Percentiles rank a stretch among this genome's conserved stretches.
Conservation (phyloP, 2,888 invertebrate genomes). For the Neria commutata region DNA sequence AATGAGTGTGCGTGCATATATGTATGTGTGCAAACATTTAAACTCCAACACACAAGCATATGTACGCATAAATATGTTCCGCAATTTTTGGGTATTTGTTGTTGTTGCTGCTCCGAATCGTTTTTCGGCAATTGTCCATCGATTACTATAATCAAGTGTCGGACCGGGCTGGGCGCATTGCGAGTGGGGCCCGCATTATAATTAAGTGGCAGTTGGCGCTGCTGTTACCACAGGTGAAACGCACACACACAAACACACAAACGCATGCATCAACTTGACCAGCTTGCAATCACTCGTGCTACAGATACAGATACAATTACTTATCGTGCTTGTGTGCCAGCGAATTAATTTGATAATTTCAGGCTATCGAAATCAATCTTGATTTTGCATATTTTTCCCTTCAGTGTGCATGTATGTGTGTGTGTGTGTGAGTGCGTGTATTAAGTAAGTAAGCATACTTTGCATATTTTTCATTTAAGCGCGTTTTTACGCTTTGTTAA, state of each 20-base stretch:
- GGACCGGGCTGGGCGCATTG: too few relatives aligned
- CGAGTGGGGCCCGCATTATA: not conserved
- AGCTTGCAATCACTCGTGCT: not conserved
- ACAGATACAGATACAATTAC: not conserved
- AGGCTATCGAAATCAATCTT: slow-evolving; percentile 1
- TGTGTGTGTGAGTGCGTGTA: not conserved
- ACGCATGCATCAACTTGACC: too few relatives aligned
- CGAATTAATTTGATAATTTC: slow-evolving; percentile 7
- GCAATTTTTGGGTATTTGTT: not conserved
- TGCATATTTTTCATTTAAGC: too few relatives aligned
- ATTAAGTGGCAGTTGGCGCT: not conserved
- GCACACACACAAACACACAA: too few relatives aligned
- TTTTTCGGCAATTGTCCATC: not conserved
- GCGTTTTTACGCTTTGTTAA: too few relatives aligned
- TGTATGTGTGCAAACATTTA: too few relatives aligned
- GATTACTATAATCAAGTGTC: slow-evolving; percentile 8
- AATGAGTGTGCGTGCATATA: too few relatives aligned
- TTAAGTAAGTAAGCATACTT: too few relatives aligned
- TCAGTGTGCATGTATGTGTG: not conserved
- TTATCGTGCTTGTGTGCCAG: too few relatives aligned
- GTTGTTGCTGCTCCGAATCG: not conserved
- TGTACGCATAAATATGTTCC: too few relatives aligned
- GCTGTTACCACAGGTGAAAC: not conserved
- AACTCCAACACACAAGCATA: too few relatives aligned
- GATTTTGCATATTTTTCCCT: not conserved